Evolutionary conservation across 1,140 invertebrate species (phyloP).

Genomic region (Ips nitidus): DNA sequence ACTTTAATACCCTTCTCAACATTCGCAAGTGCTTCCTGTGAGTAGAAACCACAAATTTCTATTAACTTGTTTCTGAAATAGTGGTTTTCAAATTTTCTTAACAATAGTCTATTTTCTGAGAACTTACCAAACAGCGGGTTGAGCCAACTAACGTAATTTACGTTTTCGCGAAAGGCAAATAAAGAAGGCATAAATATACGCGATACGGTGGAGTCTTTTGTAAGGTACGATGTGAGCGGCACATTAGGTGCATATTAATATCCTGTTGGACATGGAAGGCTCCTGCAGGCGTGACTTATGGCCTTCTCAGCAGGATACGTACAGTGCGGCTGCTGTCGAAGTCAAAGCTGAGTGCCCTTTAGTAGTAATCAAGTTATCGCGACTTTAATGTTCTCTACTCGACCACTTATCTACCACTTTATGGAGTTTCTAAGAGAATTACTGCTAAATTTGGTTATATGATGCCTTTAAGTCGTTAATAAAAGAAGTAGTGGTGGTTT

Average conservation of each 20-base stretch:
- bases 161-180: constrained; percentile 44
- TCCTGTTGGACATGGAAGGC: constrained; percentile 44
- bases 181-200: constrained; percentile 40
- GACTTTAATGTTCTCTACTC: constrained; percentile 11
- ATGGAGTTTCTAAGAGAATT: neutral
- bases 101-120: neutral
- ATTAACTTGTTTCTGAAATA: neutral
- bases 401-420: constrained; percentile 1
- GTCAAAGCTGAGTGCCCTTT: constrained; percentile 15
- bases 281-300: constrained; percentile 45
- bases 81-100: neutral
- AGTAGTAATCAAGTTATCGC: constrained; percentile 29
- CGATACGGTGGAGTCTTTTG: constrained; percentile 34
- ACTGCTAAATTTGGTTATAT: no score
- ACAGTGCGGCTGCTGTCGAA: constrained; percentile 16
- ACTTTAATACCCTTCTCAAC: no score
- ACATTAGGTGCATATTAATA: constrained; percentile 46
- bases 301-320: constrained; percentile 20
- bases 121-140: neutral
- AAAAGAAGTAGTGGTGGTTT: no score
- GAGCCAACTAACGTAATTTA: constrained; percentile 45
- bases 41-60: neutral
- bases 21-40: no score
- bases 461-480: no score
- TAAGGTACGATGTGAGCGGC: constrained; percentile 39